phyloP scores from a whole-genome alignment of 2,797 vertebrate species.

The Parauchenoglanis punctatus region DNA sequence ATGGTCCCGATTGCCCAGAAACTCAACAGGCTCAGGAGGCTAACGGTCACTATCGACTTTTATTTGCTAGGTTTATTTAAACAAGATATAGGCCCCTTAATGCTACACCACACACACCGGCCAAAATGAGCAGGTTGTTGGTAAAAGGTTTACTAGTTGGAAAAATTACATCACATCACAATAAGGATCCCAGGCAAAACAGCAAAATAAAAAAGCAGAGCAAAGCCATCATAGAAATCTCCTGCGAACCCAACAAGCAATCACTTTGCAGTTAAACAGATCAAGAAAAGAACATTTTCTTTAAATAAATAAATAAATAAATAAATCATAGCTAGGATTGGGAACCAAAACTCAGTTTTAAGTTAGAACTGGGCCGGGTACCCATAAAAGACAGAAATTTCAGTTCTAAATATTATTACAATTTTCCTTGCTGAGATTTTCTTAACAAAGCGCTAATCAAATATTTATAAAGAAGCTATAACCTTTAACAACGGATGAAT shows the following conservation, averaged over 20 bases:
- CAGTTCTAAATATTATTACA: too few species aligned
- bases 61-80: neutral
- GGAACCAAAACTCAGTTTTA: neutral
- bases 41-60: neutral
- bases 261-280: neutral
- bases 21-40: too few species aligned
- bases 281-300: neutral
- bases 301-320: too few species aligned
- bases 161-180: neutral
- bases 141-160: neutral
- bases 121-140: neutral
- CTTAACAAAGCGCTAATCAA: neutral
- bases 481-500: too few species aligned
- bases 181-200: neutral
- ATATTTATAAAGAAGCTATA: neutral
- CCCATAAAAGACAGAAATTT: too few species aligned
- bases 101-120: neutral
- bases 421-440: neutral
- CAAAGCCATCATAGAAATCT: neutral
- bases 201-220: neutral
- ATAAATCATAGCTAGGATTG: neutral
- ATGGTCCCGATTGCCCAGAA: neutral
- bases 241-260: neutral
- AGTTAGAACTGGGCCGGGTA: too few species aligned
- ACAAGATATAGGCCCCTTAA: neutral